A percentile compares a stretch with the other conserved stretches of the same genome.
Conservation (phyloP, 2,113 vertebrate species). For the Barnardius zonarius region DNA sequence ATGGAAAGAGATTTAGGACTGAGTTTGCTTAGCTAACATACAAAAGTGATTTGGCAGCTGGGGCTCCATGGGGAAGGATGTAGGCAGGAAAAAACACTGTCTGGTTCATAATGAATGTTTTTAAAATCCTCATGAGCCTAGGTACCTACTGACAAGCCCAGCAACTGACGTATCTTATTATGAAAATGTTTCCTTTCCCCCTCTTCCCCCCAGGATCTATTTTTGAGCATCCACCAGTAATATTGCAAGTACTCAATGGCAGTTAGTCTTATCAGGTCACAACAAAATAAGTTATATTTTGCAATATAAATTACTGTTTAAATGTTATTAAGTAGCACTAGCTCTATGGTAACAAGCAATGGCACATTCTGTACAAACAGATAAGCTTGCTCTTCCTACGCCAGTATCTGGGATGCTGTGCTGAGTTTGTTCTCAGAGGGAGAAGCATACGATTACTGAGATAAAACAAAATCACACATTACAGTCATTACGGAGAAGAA, state of each 20-base stretch:
- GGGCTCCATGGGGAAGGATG: not conserved
- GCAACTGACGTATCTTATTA: constrained; percentile 14
- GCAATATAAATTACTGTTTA: constrained; percentile 55
- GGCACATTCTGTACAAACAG: constrained; percentile 37
- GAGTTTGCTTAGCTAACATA: not conserved
- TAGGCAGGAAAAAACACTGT: constrained; percentile 8
- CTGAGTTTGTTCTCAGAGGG: constrained; percentile 12
- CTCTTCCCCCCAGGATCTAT: not conserved
- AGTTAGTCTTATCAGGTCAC: constrained; percentile 29
- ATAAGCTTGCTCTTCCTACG: constrained; percentile 31
- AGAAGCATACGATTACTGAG: constrained; percentile 32
- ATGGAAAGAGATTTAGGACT: not conserved
- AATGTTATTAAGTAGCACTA: constrained; percentile 21
- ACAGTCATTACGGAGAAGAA: not conserved
- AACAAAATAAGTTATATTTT: constrained; percentile 22
- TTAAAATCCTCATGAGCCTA: not conserved
- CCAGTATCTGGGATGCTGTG: constrained; percentile 10
- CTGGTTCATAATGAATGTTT: constrained; percentile 5
- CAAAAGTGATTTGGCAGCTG: constrained; percentile 15
- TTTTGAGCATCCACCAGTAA: not conserved
- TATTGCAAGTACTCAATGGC: constrained; percentile 13
- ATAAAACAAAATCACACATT: constrained; percentile 24
- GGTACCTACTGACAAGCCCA: not conserved
- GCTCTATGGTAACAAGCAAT: constrained; percentile 34
- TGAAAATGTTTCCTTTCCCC: not conserved